Percentiles rank a stretch among this genome's conserved stretches.
Evolutionary conservation across 2,113 vertebrate species (phyloP).

Genomic region (Scalopus aquaticus): DNA sequence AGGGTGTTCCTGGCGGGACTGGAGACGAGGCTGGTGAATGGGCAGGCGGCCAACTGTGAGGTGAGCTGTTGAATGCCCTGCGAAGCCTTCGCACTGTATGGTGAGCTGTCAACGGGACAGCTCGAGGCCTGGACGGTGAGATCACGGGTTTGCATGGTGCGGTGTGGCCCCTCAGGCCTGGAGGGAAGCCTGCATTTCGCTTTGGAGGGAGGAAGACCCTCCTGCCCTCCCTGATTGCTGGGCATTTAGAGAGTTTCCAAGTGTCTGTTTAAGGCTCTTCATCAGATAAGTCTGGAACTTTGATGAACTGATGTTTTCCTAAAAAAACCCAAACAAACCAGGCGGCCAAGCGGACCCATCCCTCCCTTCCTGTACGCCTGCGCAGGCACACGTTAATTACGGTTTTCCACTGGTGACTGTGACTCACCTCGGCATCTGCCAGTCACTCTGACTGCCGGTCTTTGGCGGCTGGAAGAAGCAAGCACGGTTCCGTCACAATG

Average conservation of each 20-base stretch:
- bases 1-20: neutral
- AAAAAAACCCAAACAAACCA: neutral
- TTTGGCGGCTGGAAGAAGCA: neutral
- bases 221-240: neutral
- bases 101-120: too few species aligned
- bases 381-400: neutral
- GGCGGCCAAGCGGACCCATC: neutral
- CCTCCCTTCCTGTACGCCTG: neutral
- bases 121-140: rapidly evolving
- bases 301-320: neutral
- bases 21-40: neutral
- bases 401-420: neutral
- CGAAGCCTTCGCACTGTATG: neutral
- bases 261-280: neutral
- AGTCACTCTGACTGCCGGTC: too few species aligned
- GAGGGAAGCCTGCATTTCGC: too few species aligned
- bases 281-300: neutral
- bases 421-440: neutral
- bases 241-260: neutral
- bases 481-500: neutral
- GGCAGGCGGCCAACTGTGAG: too few species aligned
- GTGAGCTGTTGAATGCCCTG: neutral
- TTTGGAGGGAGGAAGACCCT: neutral
- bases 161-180: neutral
- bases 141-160: neutral